Evolutionary conservation across 2,888 invertebrate genomes (phyloP), one percentile per base, ranked within the genome.

Genomic region (Lasioglossum calceatum): DNA sequence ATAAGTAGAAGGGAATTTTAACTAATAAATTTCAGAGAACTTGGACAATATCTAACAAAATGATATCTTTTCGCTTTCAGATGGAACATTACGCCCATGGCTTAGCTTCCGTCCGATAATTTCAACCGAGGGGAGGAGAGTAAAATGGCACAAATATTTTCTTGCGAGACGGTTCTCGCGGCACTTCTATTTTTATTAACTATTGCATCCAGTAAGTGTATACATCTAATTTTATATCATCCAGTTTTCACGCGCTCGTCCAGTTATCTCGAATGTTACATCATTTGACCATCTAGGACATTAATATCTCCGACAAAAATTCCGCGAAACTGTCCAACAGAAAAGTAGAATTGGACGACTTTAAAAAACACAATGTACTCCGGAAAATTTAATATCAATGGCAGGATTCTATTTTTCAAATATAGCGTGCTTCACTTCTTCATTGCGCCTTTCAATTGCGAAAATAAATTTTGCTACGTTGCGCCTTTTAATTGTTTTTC

Each of bases 131-230:
- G 79, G 88, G 85, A 67, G 79, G 87, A 81, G 81, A 81, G 77
- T 23, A 83, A 88, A 86, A 92, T 92, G 92, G 87, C 83, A 61
- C 87, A 76, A 81, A 54, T 73, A 73, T 76, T 77, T 79, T 87
- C 79, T 84, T 86, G 81, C 87, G 89, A 86, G 47, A 75, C 86
- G 80, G 81, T 88, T 36, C 47, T 89, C 27, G 81, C 88, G 78
- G 88, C 87, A 87, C 80, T 91, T 14, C 84, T 92, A 79, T 80
- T 91, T 76, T 77, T 82, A 84, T 36, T 89, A 79, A 85, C 82
- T 64, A 84, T 90, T 64, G 86, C 85, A 76, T 78, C 90, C 86
- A 92, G 92, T 92, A 90, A 86, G 92, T 92, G 67, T 36, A 71
- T 16, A 67, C 7, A n/a, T 73, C 36, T 54, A 79, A 79, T 10